phyloP scores from a whole-genome alignment of 2,888 invertebrate genomes.

The Pediacus dermestoides region DNA sequence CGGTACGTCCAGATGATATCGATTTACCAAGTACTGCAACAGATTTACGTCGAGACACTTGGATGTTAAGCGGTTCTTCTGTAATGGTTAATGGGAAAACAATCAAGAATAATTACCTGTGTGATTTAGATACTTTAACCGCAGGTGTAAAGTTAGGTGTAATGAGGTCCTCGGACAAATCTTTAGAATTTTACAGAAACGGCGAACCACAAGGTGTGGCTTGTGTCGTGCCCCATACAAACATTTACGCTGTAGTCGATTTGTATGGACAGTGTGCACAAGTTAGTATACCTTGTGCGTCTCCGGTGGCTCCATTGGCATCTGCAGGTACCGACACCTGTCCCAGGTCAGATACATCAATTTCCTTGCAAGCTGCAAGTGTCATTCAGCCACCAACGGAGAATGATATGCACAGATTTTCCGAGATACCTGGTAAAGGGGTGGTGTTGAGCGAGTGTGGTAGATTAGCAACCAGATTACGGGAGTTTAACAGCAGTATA shows the following conservation, averaged over 20 bases:
- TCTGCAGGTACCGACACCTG: constrained; percentile 43
- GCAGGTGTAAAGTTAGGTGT: constrained; percentile 70
- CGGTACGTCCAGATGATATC: constrained; percentile 85
- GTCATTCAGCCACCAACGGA: constrained; percentile 42
- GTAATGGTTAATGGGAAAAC: constrained; percentile 89
- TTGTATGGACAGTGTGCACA: constrained; percentile 93
- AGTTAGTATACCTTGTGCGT: constrained; percentile 57
- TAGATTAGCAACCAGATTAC: constrained; percentile 49
- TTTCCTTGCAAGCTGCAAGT: constrained; percentile 42
- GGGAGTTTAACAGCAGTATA: constrained; percentile 53
- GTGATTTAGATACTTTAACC: constrained; percentile 78
- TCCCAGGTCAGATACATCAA: constrained; percentile 45
- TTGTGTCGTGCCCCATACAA: constrained; percentile 71
- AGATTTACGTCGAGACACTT: constrained; percentile 86
- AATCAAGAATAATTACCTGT: constrained; percentile 76
- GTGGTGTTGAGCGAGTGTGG: constrained; percentile 65
- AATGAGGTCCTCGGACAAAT: constrained; percentile 81
- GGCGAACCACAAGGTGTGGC: constrained; percentile 85
- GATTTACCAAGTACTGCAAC: constrained; percentile 87
- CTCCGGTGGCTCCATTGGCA: constrained; percentile 43
- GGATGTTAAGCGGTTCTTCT: constrained; percentile 88
- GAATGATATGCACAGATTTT: constrained; percentile 51
- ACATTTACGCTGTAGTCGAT: constrained; percentile 92
- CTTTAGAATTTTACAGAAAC: constrained; percentile 81
- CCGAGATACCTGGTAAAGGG: constrained; percentile 68